These are phyloP conservation scores for Uropsilus gracilis DNA, from an alignment of 2,113 vertebrate species.

Conservation along the genomic window DNA sequence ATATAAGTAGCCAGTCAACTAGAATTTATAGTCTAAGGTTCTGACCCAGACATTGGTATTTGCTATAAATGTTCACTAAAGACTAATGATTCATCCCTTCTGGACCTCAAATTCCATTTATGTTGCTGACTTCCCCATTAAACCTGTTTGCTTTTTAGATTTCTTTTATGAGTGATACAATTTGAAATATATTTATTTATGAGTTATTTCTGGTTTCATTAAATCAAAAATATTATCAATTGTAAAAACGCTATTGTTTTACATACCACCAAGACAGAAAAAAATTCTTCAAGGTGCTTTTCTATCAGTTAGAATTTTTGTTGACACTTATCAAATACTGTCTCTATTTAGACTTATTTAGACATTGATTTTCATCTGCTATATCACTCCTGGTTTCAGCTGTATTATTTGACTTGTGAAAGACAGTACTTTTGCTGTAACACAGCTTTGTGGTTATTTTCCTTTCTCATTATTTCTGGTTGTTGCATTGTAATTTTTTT, in stretches of 20 bases:
- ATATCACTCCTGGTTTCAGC: too few relatives aligned
- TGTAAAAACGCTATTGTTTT: not conserved
- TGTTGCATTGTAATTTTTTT: not conserved
- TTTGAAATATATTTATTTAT: slow-evolving; percentile 17
- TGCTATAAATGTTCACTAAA: not conserved
- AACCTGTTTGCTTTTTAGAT: not conserved
- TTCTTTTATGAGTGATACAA: not conserved
- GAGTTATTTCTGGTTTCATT: not conserved
- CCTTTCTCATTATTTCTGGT: not conserved
- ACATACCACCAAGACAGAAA: not conserved
- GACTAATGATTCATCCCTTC: not conserved
- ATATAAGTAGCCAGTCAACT: too few relatives aligned
- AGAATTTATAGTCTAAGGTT: not conserved
- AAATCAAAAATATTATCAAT: not conserved
- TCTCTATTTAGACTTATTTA: not conserved
- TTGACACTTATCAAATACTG: not conserved
- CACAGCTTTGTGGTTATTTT: not conserved
- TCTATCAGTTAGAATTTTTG: not conserved
- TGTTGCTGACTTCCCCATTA: not conserved
- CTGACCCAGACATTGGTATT: not conserved
- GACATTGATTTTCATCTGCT: not conserved
- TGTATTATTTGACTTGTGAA: not conserved
- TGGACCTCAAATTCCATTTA: not conserved
- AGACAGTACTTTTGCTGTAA: not conserved
- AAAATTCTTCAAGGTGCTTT: not conserved